Conservation (phyloP, 1,140 invertebrate species). For the Caenorhabditis remanei region DNA sequence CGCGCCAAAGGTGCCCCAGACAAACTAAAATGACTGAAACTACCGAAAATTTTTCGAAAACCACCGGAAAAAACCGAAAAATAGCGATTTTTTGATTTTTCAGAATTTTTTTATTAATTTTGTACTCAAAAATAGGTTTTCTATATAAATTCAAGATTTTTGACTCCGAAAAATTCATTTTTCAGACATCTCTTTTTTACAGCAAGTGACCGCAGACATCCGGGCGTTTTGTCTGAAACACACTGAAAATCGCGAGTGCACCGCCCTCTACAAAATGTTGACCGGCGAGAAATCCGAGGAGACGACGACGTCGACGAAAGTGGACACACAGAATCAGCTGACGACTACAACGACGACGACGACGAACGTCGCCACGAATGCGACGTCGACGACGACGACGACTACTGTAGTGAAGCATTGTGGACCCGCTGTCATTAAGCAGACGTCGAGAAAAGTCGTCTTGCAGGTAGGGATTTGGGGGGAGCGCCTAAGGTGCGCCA, state of each 20-base stretch:
- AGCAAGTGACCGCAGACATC: neutral
- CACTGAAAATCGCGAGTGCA: neutral
- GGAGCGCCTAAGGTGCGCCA: neutral
- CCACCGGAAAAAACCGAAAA: too few species aligned
- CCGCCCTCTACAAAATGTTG: neutral
- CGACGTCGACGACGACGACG: constrained; percentile 1
- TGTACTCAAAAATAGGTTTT: too few species aligned
- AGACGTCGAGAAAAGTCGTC: constrained; percentile 32
- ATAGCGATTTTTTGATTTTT: too few species aligned
- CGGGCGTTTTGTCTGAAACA: neutral
- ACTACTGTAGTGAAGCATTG: constrained; percentile 11
- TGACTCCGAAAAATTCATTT: neutral
- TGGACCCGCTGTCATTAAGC: constrained; percentile 2
- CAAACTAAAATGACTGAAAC: too few species aligned
- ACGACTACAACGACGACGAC: neutral
- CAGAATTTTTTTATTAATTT: too few species aligned
- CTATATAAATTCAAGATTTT: too few species aligned
- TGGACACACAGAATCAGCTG: neutral
- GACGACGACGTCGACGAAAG: neutral
- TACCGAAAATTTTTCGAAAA: too few species aligned
- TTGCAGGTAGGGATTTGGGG: neutral
- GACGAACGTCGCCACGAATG: neutral
- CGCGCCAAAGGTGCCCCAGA: too few species aligned
- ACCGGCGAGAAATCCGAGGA: neutral
- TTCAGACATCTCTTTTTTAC: too few species aligned